Evolutionary conservation across 2,113 vertebrate species (phyloP), one percentile per base, ranked within the genome.

Genomic region (Leiothrix lutea): DNA sequence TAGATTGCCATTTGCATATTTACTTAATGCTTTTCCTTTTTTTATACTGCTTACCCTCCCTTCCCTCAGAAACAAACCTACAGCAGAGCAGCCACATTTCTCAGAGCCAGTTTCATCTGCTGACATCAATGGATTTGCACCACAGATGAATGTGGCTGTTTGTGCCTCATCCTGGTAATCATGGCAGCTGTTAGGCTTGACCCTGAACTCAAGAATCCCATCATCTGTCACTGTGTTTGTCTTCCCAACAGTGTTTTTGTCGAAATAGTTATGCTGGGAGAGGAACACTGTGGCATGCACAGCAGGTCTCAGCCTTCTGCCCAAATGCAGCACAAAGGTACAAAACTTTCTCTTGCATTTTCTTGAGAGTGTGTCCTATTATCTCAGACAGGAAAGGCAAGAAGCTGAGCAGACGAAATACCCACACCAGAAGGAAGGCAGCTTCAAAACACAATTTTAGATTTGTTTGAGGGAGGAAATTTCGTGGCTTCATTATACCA

Each of bases 1-100:
- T 83, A 90, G 81, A 96, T 88, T 66, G 51, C 35, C 86, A 92
- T 96, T 97, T 94, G 88, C 87, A 92, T 93, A 82, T 95, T 92
- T 82, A 80, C 90, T 80, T 50, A 94, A 79, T 29, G 54, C 28
- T 78, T 82, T 88, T 61, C n/a, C 42, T 70, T 94, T 89, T 85
- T 93, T 47, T 33, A 54, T 35, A 17, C 29, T 62, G 50, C 62
- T 88, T 88, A 42, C 11, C 15, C 60, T 77, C 44, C 42, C 42
- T 77, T 66, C 33, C 17, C 45, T 86, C 77, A 51, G 50, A 86
- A 88, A 42, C 16, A 83, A 80, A 58, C 75, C 38, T 64, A 33
- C 40, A 57, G 67, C 75, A 70, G 42, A 61, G 54, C 36, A 90
- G 57, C 17, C 65, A 69, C 87, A 44, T 95, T 82, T 80, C 71